A percentile compares a stretch with the other conserved stretches of the same genome.
phyloP scores from a whole-genome alignment of 2,113 vertebrate genomes.

The Carollia perspicillata region DNA sequence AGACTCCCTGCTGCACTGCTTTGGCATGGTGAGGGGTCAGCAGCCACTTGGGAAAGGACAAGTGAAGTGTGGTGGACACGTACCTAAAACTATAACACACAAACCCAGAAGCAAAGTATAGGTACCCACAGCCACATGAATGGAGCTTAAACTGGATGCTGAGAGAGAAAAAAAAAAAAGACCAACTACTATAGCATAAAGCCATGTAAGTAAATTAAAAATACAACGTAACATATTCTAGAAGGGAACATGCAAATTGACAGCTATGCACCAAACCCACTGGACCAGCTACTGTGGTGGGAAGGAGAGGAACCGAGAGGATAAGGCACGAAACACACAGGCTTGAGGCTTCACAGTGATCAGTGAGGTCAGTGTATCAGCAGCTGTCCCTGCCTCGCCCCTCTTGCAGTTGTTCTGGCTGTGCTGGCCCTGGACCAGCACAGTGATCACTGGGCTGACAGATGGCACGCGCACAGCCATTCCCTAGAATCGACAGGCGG shows the following conservation, averaged over 20 bases:
- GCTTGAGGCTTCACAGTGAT: not conserved
- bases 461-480: not conserved
- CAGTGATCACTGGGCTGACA: slow-evolving; percentile 48
- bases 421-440: not conserved
- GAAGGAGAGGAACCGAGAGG: not conserved
- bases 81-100: rapidly evolving
- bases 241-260: not conserved
- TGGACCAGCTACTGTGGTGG: not conserved
- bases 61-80: not conserved
- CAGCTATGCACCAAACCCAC: rapidly evolving
- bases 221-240: not conserved
- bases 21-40: not conserved
- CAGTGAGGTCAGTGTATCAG: rapidly evolving
- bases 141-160: not conserved
- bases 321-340: rapidly evolving
- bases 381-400: not conserved
- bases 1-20: rapidly evolving
- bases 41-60: not conserved
- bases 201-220: not conserved
- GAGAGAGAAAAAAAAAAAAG: not conserved
- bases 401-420: not conserved
- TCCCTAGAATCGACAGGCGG: slow-evolving; percentile 7
- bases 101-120: not conserved
- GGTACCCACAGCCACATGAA: rapidly evolving
- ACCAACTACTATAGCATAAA: rapidly evolving